Evolutionary conservation across 2,888 invertebrate genomes (phyloP), one percentile per base, ranked within the genome.

Genomic region (Luperina nickerlii): DNA sequence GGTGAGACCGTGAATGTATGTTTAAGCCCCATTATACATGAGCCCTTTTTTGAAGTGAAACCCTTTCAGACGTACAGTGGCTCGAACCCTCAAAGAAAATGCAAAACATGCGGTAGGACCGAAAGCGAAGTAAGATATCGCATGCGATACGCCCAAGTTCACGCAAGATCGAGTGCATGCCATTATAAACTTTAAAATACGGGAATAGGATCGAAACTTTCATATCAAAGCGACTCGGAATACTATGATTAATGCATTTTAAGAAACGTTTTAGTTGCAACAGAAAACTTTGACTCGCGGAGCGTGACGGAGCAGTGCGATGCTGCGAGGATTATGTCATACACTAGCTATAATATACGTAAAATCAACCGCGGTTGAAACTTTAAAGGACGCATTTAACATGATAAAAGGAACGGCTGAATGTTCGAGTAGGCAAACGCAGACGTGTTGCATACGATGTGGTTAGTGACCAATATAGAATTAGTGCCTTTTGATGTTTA

Each of bases 241-340:
- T 93, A 91, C 90, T 92, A 94, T 94, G 94, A 95, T 94, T 94
- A 95, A 95, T 95, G 94, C 93, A 94, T 94, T 95, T 94, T 93
- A 94, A 93, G 94, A 92, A 95, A 94, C 92, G 93, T 93, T 95
- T 95, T 93, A 94, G 94, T 93, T 93, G 94, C 93, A 93, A 93
- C 92, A 92, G 92, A 92, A 93, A 94, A 94, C 93, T 95, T 94
- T 95, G 95, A 94, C 92, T 93, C 90, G 86, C 92, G 88, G 89
- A 94, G 93, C 94, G 92, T 94, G 92, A 94, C 92, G 92, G 89
- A 90, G 91, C 90, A 86, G 87, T 82, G 88, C 89, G 90, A 91
- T 92, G 91, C 91, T 91, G 91, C 87, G 83, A 85, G 90, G 90
- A 89, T 91, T 91, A 92, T 91, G 86, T 84, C 89, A 89, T 86